Conservation (phyloP, 2,888 invertebrate species). For the Nezara viridula region DNA sequence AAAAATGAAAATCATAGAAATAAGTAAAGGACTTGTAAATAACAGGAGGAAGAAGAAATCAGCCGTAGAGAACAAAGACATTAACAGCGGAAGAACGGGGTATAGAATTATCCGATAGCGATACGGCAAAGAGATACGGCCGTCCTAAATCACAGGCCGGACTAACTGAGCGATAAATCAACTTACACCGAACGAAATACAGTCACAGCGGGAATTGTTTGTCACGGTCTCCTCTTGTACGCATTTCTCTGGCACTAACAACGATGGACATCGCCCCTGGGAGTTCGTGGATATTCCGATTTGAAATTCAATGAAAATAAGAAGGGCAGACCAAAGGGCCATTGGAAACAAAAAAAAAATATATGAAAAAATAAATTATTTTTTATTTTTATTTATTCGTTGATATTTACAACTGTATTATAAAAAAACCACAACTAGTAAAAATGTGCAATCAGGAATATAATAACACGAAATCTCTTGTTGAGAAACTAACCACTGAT, state of each 20-base stretch:
- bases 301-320: neutral
- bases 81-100: neutral
- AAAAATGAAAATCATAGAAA: no score
- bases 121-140: neutral
- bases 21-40: no score
- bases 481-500: no score
- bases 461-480: no score
- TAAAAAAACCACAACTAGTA: no score
- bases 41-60: neutral
- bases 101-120: neutral
- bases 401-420: no score
- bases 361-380: no score
- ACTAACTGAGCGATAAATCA: neutral
- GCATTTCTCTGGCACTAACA: neutral
- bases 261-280: neutral
- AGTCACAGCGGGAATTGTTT: neutral
- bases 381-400: no score
- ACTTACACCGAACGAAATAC: neutral
- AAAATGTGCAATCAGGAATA: no score
- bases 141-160: neutral
- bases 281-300: neutral
- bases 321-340: no score
- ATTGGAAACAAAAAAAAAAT: no score
- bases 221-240: neutral
- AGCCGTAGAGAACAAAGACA: neutral